Evolutionary conservation across 2,113 vertebrate genomes (phyloP).

Genomic region (Cololabis saira): DNA sequence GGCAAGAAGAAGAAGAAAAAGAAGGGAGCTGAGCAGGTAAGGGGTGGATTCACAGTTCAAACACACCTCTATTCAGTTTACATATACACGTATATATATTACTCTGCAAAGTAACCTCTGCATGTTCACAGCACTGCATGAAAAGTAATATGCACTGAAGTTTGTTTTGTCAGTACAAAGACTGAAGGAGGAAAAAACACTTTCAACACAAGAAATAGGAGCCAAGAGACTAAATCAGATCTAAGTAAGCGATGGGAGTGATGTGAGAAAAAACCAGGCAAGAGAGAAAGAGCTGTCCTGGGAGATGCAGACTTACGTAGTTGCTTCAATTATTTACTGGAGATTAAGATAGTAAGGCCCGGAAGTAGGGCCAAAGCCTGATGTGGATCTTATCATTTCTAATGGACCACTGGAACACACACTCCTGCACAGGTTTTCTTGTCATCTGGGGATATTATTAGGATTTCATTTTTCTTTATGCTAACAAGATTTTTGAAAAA

Average conservation of each 20-base stretch:
- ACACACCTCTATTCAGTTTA: neutral
- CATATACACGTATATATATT: neutral
- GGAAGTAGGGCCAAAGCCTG: constrained; percentile 45
- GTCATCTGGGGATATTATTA: neutral
- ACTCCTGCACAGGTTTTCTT: neutral
- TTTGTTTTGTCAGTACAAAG: no score
- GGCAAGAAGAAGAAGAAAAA: constrained; percentile 99
- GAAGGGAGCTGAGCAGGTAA: constrained; percentile 98
- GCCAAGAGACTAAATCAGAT: neutral
- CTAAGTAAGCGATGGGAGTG: neutral
- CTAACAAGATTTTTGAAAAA: no score
- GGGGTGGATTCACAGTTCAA: neutral
- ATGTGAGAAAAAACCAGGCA: neutral
- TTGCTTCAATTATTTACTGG: constrained; percentile 71
- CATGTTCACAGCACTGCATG: no score
- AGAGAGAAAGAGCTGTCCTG: neutral
- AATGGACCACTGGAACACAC: constrained; percentile 26
- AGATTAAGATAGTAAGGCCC: constrained; percentile 45
- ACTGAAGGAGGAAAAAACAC: no score
- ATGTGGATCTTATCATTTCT: constrained; percentile 51
- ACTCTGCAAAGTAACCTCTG: no score
- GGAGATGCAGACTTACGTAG: constrained; percentile 35
- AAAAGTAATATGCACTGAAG: no score
- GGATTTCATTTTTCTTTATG: no score
- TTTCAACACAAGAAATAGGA: neutral